Conservation (phyloP, 2,113 vertebrate species). For the Calonectris borealis region DNA sequence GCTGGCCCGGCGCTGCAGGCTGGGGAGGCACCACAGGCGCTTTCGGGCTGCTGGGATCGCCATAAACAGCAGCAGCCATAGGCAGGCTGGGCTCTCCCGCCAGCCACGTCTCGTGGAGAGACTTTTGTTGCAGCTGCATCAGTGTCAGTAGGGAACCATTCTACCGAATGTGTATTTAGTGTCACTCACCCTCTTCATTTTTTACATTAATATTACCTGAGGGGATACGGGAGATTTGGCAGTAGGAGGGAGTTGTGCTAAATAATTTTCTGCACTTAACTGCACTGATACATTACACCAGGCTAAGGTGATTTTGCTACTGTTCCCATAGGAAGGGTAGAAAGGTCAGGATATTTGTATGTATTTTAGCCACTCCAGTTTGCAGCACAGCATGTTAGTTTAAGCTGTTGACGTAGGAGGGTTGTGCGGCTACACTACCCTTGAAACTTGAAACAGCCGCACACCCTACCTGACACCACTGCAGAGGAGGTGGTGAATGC, state of each 20-base stretch:
- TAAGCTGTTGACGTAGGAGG: not conserved
- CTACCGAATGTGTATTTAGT: not conserved
- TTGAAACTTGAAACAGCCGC: not conserved
- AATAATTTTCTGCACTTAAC: not conserved
- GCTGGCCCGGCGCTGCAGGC: accelerated
- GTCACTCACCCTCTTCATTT: not conserved
- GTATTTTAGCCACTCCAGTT: not conserved
- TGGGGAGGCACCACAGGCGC: not conserved
- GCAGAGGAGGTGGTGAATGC: not conserved
- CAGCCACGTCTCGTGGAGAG: not conserved
- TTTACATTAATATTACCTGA: not conserved
- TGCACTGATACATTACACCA: not conserved
- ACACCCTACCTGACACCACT: not conserved
- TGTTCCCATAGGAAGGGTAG: not conserved
- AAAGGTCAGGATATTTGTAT: not conserved
- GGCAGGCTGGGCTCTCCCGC: not conserved
- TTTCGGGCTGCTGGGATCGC: not conserved
- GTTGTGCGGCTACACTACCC: not conserved
- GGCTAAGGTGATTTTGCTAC: not conserved
- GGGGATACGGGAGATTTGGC: not conserved
- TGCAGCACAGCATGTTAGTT: not conserved
- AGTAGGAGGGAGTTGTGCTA: not conserved
- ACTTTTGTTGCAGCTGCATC: not conserved
- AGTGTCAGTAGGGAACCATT: not conserved
- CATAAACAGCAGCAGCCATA: not conserved